These are phyloP conservation scores for Isaurus tuberculatus DNA, from an alignment of 92 coral and sea anemone species.

Conservation along the genomic window DNA sequence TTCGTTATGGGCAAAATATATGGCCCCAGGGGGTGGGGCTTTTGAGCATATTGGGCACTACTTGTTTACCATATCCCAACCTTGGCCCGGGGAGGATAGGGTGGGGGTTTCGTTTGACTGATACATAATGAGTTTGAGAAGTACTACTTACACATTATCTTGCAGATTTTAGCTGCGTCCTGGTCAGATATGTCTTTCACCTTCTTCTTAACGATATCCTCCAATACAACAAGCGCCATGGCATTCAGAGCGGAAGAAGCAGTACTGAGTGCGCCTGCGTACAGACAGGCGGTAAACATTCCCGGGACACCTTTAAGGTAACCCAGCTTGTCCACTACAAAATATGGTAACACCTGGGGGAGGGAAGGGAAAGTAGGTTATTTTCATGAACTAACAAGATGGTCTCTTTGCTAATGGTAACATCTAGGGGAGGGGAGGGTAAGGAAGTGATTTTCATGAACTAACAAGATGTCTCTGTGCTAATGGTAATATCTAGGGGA, in stretches of 20 bases:
- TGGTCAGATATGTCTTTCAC: constrained; percentile 74
- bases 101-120: too few relatives aligned
- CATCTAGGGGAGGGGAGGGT: too few relatives aligned
- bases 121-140: too few relatives aligned
- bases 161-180: constrained; percentile 93
- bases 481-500: constrained; percentile 81
- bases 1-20: too few relatives aligned
- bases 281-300: constrained; percentile 92
- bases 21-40: too few relatives aligned
- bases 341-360: constrained; percentile 85
- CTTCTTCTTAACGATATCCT: constrained; percentile 86
- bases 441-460: too few relatives aligned
- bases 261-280: constrained; percentile 95
- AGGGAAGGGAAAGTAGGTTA: neutral
- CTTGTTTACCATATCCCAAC: too few relatives aligned
- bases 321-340: constrained; percentile 91
- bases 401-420: too few relatives aligned
- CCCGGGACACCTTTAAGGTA: constrained; percentile 93
- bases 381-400: too few relatives aligned
- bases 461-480: too few relatives aligned
- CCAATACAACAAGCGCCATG: constrained; percentile 87
- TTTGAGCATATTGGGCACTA: too few relatives aligned
- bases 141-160: constrained; percentile 72
- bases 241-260: constrained; percentile 94
- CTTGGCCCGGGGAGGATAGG: too few relatives aligned